Conservation (phyloP, 1,140 invertebrate species). For the Aphaenogaster ashmeadi region DNA sequence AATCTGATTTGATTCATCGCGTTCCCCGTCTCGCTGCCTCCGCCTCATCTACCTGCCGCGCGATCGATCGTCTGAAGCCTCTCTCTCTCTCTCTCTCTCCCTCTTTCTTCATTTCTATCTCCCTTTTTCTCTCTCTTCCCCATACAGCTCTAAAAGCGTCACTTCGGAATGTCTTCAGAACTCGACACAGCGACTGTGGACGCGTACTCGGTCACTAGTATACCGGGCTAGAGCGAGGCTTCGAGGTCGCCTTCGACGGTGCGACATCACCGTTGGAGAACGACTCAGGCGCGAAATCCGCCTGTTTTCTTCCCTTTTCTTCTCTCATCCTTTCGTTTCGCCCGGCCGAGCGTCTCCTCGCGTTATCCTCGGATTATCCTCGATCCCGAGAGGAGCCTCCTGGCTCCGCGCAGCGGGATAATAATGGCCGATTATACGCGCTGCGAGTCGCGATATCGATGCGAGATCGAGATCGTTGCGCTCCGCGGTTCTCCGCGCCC, state of each 20-base stretch:
- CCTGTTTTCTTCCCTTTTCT: not conserved
- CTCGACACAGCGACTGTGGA: slow-evolving; percentile 30
- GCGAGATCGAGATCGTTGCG: slow-evolving; percentile 52
- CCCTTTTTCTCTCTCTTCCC: not conserved
- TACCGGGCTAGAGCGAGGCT: slow-evolving; percentile 13
- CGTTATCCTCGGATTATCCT: slow-evolving; percentile 1
- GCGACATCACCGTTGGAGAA: not conserved
- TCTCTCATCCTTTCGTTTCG: not conserved
- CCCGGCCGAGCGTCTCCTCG: not conserved
- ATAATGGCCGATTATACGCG: slow-evolving; percentile 61
- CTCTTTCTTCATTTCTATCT: not conserved
- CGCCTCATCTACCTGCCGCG: slow-evolving; percentile 26
- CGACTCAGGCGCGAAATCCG: not conserved
- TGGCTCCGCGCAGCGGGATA: slow-evolving; percentile 20
- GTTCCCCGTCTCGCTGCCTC: slow-evolving; percentile 13
- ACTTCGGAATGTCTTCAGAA: slow-evolving; percentile 44
- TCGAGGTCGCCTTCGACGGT: not conserved
- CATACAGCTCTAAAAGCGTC: slow-evolving; percentile 24
- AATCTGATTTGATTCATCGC: slow-evolving; percentile 34
- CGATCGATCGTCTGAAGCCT: slow-evolving; percentile 45
- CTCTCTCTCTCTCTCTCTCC: slow-evolving; percentile 18
- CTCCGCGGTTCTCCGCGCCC: slow-evolving; percentile 35
- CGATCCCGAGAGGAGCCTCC: not conserved
- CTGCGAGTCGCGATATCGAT: slow-evolving; percentile 55
- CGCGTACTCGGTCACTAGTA: slow-evolving; percentile 54